Conservation (phyloP, 2,888 invertebrate species). For the Plebejus melissa region DNA sequence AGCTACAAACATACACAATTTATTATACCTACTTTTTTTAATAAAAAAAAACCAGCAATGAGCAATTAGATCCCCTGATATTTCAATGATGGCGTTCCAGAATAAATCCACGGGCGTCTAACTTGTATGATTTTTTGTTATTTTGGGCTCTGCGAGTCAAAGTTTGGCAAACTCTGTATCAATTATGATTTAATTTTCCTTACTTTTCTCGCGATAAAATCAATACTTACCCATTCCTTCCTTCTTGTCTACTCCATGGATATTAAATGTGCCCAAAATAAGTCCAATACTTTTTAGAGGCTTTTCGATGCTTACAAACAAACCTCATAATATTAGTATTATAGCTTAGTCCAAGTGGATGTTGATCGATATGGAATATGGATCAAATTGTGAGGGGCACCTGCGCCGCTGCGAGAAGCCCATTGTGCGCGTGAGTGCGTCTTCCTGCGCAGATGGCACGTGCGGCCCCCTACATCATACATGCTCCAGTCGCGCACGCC, state of each 20-base stretch:
- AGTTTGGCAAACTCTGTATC: too few species aligned
- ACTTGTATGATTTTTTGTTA: too few species aligned
- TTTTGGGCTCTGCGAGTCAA: too few species aligned
- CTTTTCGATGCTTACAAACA: neutral
- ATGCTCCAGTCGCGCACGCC: conserved; percentile 35
- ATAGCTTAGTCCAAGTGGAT: neutral
- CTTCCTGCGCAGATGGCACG: conserved; percentile 76
- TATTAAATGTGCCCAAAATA: neutral
- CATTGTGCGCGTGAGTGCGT: conserved; percentile 66
- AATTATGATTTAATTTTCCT: too few species aligned
- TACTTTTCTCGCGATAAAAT: neutral
- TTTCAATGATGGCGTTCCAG: too few species aligned
- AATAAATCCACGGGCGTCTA: too few species aligned
- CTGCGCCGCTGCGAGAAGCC: conserved; percentile 53
- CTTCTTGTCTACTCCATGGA: neutral
- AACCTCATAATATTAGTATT: neutral
- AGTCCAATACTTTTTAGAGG: neutral
- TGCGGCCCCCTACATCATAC: conserved; percentile 47
- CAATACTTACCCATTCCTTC: neutral
- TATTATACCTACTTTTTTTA: neutral
- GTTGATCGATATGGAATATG: neutral
- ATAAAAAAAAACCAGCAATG: neutral
- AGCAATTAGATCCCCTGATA: neutral
- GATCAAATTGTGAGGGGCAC: conserved; percentile 34
- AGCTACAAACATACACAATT: too few species aligned